phyloP scores from a whole-genome alignment of 1,140 invertebrate genomes.

The Zaprionus vittiger region DNA sequence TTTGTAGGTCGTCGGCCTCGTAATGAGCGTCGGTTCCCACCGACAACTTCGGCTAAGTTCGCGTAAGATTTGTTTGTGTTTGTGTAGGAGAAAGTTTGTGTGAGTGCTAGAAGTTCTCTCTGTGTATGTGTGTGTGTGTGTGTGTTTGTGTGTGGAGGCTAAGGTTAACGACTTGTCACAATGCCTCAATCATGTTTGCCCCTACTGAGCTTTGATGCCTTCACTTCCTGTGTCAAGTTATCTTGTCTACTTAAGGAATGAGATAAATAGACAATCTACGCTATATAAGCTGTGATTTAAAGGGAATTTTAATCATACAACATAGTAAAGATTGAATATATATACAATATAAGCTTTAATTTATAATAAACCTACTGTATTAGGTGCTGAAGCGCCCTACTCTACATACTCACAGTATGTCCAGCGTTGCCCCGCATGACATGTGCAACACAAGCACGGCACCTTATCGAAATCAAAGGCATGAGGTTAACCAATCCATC shows the following conservation, averaged over 20 bases:
- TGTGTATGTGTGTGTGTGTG: slow-evolving; percentile 1
- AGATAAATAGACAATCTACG: neutral
- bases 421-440: too few species aligned
- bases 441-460: too few species aligned
- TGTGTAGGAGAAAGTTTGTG: neutral
- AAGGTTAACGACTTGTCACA: slow-evolving; percentile 21
- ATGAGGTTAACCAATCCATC: too few species aligned
- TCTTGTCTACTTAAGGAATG: neutral
- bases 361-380: too few species aligned
- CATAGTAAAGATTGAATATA: too few species aligned
- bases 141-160: slow-evolving; percentile 4
- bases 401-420: too few species aligned
- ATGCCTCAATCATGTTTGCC: slow-evolving; percentile 12
- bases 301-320: neutral
- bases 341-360: too few species aligned
- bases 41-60: neutral
- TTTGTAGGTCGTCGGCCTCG: slow-evolving; percentile 6
- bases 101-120: neutral
- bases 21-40: neutral
- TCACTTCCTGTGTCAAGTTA: neutral
- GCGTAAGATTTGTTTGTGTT: neutral
- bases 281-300: neutral
- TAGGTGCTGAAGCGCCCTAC: too few species aligned
- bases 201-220: neutral
- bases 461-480: too few species aligned